Base-by-base conservation (phyloP, 2,113 vertebrate genomes). In the Sisor rabdophorus region DNA sequence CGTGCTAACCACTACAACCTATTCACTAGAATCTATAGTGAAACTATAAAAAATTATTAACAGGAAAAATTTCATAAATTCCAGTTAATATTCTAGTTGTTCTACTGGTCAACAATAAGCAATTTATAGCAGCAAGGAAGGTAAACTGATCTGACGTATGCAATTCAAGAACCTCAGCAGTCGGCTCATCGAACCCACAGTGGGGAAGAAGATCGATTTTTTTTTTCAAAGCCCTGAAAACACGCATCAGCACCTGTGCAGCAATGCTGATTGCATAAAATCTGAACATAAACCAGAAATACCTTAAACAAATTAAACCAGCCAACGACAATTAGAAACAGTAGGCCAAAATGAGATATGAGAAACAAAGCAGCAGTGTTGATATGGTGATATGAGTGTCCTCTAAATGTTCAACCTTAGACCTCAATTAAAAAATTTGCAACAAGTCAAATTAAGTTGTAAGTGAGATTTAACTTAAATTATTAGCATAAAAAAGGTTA, bases 351-450 rank as follows among this genome's bases (percentile, higher is more conserved):
- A 44, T 2, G 70, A 69, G 24, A 61, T 50, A 24, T 26, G 17
- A 52, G 22, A 26, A 2, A 55, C 28, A 64, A 71, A 64, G 30
- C 15, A 24, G 52, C 64, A 40, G 22, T 30, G 50, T 58, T 48
- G 54, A 61, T 28, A 63, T 26, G 26, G 40, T 52, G 61, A 48
- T 50, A 53, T 26, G 22, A n/a, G 24, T 22, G 26, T 20, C 82
- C 86, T 87, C 79, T 22, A 26, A 54, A 70, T 81, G 77, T 75
- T 16, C 84, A 80, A 84, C 81, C 85, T 86, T 80, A 85, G 81
- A 71, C 81, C 83, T 81, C 83, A 76, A 87, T 87, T 87, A 86
- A 81, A 86, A 84, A n/a, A n/a, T n/a, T 80, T 79, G 54, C 77
- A 81, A 79, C 75, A 82, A 86, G 19, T 67, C 76, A 72, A 71